phyloP scores from a whole-genome alignment of 2,113 vertebrate genomes.

The Elgaria multicarinata region DNA sequence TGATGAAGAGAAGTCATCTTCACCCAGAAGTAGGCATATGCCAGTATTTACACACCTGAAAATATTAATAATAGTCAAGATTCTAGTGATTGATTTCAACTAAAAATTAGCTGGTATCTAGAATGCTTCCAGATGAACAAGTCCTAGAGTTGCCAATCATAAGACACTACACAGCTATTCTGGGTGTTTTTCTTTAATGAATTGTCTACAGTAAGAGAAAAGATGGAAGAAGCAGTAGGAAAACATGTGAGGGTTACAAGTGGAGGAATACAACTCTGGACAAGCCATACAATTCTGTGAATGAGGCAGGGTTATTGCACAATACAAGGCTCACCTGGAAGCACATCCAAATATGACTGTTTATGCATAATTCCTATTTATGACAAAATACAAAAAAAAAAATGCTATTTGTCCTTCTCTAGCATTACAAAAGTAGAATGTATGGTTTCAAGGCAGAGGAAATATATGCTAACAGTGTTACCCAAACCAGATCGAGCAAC shows the following conservation, averaged over 20 bases:
- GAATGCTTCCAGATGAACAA: background rate
- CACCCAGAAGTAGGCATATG: background rate
- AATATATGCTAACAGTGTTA: background rate
- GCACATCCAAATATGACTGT: background rate
- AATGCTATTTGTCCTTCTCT: background rate
- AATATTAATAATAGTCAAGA: background rate
- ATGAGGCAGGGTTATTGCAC: background rate
- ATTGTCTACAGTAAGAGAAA: background rate
- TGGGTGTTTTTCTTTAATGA: background rate
- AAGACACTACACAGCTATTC: background rate
- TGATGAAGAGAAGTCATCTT: background rate
- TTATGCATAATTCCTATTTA: background rate
- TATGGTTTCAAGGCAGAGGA: background rate
- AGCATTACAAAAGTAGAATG: background rate
- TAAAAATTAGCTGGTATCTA: background rate
- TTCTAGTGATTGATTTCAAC: background rate
- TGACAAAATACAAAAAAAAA: background rate
- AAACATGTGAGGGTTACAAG: background rate
- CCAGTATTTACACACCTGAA: background rate
- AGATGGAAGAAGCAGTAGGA: background rate
- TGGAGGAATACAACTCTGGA: background rate
- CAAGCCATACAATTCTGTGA: background rate
- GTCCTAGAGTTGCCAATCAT: background rate
- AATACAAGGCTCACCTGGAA: background rate
- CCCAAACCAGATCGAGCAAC: background rate